These are phyloP conservation scores for Apeira syringaria DNA, from an alignment of 2,888 invertebrate species.

Conservation along the genomic window DNA sequence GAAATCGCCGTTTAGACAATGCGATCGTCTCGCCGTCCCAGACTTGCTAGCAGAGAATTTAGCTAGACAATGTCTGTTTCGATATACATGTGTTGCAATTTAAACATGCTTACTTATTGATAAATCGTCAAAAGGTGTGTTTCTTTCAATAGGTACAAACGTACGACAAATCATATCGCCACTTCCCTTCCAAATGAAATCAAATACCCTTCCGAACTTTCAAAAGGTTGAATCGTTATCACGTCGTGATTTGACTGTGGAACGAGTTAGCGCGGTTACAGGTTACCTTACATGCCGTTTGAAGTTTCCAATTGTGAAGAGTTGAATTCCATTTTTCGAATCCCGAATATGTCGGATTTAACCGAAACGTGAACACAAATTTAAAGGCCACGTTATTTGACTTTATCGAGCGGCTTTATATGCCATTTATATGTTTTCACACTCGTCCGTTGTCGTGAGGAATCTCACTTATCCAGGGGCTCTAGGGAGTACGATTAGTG, in stretches of 20 bases:
- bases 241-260: neutral
- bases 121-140: slow-evolving; percentile 10
- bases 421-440: slow-evolving; percentile 9
- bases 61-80: slow-evolving; percentile 10
- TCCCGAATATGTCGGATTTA: neutral
- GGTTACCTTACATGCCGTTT: neutral
- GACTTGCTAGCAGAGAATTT: slow-evolving; percentile 15
- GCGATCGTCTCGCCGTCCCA: slow-evolving; percentile 26
- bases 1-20: slow-evolving; percentile 53
- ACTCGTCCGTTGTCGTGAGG: slow-evolving; percentile 6
- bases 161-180: no score
- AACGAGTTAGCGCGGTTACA: neutral
- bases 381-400: slow-evolving; percentile 6
- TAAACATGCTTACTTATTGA: slow-evolving; percentile 13
- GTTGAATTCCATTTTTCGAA: slow-evolving; percentile 1
- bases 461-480: slow-evolving; percentile 37
- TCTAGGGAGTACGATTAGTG: slow-evolving; percentile 26
- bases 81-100: slow-evolving; percentile 7
- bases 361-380: slow-evolving; percentile 1
- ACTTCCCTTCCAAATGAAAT: slow-evolving; percentile 6
- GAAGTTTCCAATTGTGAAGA: slow-evolving; percentile 1
- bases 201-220: slow-evolving; percentile 1
- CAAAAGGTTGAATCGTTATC: slow-evolving; percentile 3
- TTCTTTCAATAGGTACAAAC: no score
- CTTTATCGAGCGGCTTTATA: neutral